phyloP scores from a whole-genome alignment of 2,888 invertebrate species.

The Morpho deidamia region DNA sequence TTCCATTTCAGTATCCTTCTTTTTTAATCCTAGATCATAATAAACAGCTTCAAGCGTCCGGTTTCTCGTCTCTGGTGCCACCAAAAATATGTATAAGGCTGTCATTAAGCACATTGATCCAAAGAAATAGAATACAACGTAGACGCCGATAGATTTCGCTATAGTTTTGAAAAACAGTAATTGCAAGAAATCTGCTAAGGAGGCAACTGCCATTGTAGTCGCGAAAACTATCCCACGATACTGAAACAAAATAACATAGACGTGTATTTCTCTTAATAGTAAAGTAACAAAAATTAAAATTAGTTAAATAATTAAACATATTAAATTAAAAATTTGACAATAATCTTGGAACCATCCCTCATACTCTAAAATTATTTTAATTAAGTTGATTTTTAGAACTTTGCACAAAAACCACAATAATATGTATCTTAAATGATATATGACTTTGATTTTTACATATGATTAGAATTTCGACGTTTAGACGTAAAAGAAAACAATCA shows the following conservation, averaged over 20 bases:
- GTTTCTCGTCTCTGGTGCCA: slow-evolving; percentile 33
- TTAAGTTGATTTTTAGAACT: too few species aligned
- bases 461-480: too few species aligned
- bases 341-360: too few species aligned
- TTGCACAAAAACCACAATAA: too few species aligned
- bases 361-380: too few species aligned
- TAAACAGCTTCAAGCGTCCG: slow-evolving; percentile 31
- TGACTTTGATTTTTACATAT: too few species aligned
- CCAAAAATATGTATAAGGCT: slow-evolving; percentile 25
- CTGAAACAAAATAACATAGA: slow-evolving; percentile 21
- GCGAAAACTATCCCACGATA: slow-evolving; percentile 34
- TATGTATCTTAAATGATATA: too few species aligned
- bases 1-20: slow-evolving; percentile 19
- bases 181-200: slow-evolving; percentile 30
- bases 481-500: too few species aligned
- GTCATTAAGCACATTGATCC: slow-evolving; percentile 29
- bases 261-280: too few species aligned
- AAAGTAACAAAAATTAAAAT: neutral
- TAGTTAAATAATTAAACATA: neutral
- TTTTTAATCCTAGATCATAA: slow-evolving; percentile 27
- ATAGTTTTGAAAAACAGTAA: slow-evolving; percentile 31
- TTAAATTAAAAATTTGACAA: too few species aligned
- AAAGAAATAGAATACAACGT: slow-evolving; percentile 32
- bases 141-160: slow-evolving; percentile 28
- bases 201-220: slow-evolving; percentile 30